phyloP scores from a whole-genome alignment of 1,140 invertebrate species.

The Plectrocnemia conspersa region DNA sequence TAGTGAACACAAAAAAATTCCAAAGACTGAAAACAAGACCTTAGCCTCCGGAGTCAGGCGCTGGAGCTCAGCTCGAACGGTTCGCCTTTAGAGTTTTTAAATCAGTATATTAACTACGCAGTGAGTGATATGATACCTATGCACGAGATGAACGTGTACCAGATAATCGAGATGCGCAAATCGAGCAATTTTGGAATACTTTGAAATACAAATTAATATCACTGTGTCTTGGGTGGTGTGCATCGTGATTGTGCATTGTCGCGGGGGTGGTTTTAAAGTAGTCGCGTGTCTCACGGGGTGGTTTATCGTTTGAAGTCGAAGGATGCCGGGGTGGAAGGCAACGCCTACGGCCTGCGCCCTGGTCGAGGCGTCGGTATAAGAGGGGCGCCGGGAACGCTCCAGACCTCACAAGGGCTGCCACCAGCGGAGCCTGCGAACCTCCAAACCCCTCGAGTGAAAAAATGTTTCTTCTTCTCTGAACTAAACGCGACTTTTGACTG shows the following conservation, averaged over 20 bases:
- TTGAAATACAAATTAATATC: too few species aligned
- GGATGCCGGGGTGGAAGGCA: constrained; percentile 11
- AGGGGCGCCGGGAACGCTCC: constrained; percentile 20
- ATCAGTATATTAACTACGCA: too few species aligned
- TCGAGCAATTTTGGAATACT: constrained; percentile 6
- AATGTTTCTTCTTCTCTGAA: not conserved
- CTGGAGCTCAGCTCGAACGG: not conserved
- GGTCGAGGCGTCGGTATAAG: constrained; percentile 27
- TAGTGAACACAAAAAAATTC: not conserved
- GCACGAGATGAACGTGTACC: constrained; percentile 3
- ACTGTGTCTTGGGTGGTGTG: too few species aligned
- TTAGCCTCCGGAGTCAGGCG: constrained; percentile 1
- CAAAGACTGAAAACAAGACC: not conserved
- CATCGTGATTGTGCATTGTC: not conserved
- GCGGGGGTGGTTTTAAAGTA: constrained; percentile 1
- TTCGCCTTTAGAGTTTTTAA: too few species aligned
- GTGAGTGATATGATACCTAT: not conserved
- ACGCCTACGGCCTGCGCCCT: constrained; percentile 24
- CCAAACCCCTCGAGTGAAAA: constrained; percentile 10
- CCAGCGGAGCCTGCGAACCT: constrained; percentile 14
- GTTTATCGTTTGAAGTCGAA: too few species aligned
- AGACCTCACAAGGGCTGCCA: constrained; percentile 24
- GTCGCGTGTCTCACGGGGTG: not conserved
- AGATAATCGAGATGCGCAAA: constrained; percentile 17
- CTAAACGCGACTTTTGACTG: not conserved